These are phyloP conservation scores for Mycalesis mineus DNA, from an alignment of 2,888 invertebrate genomes.

Conservation along the genomic window DNA sequence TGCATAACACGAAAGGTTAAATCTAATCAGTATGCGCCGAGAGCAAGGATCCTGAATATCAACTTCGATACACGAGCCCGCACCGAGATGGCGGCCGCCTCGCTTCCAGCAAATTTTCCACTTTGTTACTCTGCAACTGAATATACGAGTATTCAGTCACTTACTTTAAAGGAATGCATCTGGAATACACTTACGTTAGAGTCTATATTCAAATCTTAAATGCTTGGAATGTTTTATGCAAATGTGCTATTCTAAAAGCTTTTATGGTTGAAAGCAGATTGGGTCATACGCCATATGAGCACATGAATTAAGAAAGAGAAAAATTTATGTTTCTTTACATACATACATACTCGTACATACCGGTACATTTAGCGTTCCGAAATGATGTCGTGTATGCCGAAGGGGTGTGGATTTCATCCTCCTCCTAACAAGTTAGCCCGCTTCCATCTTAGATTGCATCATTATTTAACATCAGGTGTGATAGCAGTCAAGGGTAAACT, in stretches of 20 bases:
- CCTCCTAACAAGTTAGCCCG: no score
- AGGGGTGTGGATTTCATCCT: no score
- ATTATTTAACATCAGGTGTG: no score
- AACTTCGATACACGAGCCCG: neutral
- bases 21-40: neutral
- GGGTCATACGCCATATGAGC: no score
- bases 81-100: neutral
- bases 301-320: no score
- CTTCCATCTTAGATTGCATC: no score
- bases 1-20: neutral
- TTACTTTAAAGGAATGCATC: neutral
- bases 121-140: neutral
- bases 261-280: neutral
- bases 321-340: no score
- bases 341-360: no score
- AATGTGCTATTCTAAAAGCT: neutral
- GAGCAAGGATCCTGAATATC: neutral
- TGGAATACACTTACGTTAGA: neutral
- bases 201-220: neutral
- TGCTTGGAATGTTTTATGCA: neutral
- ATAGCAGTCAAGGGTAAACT: no score
- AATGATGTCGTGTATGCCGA: no score
- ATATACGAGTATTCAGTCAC: neutral
- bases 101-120: neutral
- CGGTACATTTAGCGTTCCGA: no score